These are phyloP conservation scores for Melanchra persicariae DNA, from an alignment of 2,888 invertebrate genomes.

Conservation along the genomic window DNA sequence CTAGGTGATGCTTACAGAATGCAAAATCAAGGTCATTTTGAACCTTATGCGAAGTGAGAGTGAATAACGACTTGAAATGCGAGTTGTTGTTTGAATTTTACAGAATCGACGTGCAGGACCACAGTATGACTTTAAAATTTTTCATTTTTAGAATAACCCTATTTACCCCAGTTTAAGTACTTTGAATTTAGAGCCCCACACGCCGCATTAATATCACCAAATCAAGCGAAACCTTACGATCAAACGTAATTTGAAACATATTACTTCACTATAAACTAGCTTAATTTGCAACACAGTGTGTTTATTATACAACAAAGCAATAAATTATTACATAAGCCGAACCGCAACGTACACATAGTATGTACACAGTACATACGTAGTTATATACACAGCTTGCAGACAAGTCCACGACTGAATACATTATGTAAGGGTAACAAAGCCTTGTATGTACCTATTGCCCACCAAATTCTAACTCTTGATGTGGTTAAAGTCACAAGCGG, in stretches of 20 bases:
- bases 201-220: slow-evolving; percentile 14
- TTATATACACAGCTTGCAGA: slow-evolving; percentile 66
- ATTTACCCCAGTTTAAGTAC: neutral
- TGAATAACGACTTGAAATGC: no score
- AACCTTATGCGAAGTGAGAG: no score
- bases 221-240: slow-evolving; percentile 21
- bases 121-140: no score
- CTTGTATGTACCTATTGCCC: slow-evolving; percentile 83
- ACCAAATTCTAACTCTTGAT: slow-evolving; percentile 85
- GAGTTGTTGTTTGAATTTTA: no score
- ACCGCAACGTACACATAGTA: slow-evolving; percentile 36
- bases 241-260: slow-evolving; percentile 27
- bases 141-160: neutral
- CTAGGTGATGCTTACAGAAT: no score
- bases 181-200: neutral
- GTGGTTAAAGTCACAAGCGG: slow-evolving; percentile 67
- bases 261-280: slow-evolving; percentile 46
- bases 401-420: slow-evolving; percentile 84
- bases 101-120: no score
- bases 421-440: slow-evolving; percentile 86
- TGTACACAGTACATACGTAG: slow-evolving; percentile 33
- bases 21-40: no score
- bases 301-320: slow-evolving; percentile 61
- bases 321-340: slow-evolving; percentile 72
- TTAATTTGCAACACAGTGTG: slow-evolving; percentile 48